These are phyloP conservation scores for Phylloscopus trochilus DNA, from an alignment of 2,113 vertebrate species.

Conservation along the genomic window DNA sequence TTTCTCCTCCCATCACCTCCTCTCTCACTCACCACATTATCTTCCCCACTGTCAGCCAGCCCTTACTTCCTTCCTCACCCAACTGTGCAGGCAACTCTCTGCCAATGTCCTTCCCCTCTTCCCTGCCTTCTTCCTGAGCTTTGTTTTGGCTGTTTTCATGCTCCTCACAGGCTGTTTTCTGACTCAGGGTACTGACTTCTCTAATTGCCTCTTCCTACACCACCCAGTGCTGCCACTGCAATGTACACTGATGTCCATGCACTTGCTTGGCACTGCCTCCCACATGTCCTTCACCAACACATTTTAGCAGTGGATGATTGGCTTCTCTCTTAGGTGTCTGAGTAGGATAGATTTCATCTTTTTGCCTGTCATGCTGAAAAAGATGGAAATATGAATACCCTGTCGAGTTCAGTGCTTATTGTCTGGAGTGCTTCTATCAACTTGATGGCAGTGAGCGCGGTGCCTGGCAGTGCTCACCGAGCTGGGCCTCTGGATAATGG, in stretches of 20 bases:
- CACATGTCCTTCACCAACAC: background rate
- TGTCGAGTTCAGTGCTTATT: background rate
- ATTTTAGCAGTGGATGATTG: background rate
- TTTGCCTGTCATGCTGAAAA: background rate
- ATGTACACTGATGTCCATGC: background rate
- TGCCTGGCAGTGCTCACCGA: background rate
- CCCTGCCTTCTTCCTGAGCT: background rate
- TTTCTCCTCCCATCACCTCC: background rate
- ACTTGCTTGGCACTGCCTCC: background rate
- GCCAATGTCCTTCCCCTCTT: background rate
- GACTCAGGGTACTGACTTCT: background rate
- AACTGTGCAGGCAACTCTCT: background rate
- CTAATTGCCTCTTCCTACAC: background rate
- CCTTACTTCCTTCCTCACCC: background rate
- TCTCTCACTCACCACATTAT: background rate
- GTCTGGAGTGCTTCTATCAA: conserved; percentile 27
- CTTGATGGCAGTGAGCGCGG: background rate
- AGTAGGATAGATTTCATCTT: background rate
- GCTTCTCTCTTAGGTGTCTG: background rate
- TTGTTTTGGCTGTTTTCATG: background rate
- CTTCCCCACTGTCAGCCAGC: background rate
- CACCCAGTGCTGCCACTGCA: background rate
- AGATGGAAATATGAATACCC: background rate
- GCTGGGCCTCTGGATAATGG: conserved; percentile 2
- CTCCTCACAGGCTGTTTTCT: background rate